Conservation (phyloP, 1,140 invertebrate species). For the Alviniconcha marisindica region DNA sequence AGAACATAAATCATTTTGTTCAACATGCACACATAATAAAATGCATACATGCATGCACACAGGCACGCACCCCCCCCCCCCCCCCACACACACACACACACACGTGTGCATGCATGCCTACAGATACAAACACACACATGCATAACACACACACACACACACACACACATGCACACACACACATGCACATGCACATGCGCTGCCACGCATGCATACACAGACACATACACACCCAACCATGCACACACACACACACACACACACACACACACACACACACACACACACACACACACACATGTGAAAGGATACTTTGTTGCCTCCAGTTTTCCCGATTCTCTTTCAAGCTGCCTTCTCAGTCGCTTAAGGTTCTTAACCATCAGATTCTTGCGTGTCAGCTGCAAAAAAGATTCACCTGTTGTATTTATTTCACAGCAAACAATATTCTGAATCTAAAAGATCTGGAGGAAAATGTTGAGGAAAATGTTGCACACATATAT, state of each 20-base stretch:
- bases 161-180: neutral
- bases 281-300: neutral
- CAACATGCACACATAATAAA: no score
- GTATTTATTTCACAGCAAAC: no score
- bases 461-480: no score
- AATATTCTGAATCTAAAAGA: slow-evolving; percentile 18
- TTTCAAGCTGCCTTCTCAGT: slow-evolving; percentile 69
- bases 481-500: neutral
- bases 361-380: slow-evolving; percentile 78
- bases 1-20: neutral
- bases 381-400: slow-evolving; percentile 76
- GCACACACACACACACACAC: slow-evolving; percentile 72
- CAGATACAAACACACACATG: neutral
- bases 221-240: neutral
- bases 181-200: neutral
- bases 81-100: neutral
- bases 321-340: slow-evolving; percentile 67
- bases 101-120: neutral
- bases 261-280: slow-evolving; percentile 9
- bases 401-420: slow-evolving; percentile 32
- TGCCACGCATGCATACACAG: neutral
- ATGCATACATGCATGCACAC: no score
- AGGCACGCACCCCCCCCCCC: no score
- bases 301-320: slow-evolving; percentile 62
- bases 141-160: neutral